phyloP scores from a whole-genome alignment of 2,797 vertebrate genomes.

The Loris lydekkerianus region DNA sequence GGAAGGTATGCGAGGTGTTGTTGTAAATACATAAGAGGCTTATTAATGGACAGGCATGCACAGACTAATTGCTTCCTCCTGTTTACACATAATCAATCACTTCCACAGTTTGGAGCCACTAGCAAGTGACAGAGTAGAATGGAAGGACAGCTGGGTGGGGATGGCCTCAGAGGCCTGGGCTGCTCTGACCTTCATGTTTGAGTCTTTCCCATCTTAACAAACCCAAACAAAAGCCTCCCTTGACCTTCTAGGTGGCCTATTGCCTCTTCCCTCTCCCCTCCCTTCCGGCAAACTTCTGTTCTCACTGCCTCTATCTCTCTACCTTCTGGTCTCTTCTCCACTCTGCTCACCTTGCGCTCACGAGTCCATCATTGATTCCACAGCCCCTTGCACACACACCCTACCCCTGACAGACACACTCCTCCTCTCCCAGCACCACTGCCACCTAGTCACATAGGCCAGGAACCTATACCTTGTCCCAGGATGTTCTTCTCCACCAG shows the following conservation, averaged over 20 bases:
- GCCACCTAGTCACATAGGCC: fast-evolving
- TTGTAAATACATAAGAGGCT: slow-evolving; percentile 77
- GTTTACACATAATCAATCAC: slow-evolving; percentile 82
- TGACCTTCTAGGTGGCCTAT: background rate
- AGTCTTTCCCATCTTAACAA: background rate
- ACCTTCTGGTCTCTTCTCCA: background rate
- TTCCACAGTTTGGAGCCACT: background rate
- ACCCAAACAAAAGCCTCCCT: background rate
- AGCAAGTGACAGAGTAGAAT: background rate
- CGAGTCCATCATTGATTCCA: fast-evolving
- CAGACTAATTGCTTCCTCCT: slow-evolving; percentile 81
- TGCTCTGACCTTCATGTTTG: background rate
- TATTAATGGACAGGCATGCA: slow-evolving; percentile 81
- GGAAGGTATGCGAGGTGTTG: slow-evolving; percentile 69
- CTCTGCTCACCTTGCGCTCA: background rate
- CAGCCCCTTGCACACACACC: too few relatives aligned
- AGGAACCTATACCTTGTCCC: too few relatives aligned
- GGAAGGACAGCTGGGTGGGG: background rate
- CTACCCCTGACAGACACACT: fast-evolving
- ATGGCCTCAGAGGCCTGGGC: background rate
- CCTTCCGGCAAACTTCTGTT: background rate
- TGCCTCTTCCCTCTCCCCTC: background rate
- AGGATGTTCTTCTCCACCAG: background rate
- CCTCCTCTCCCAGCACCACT: fast-evolving
- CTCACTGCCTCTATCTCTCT: background rate